phyloP scores from a whole-genome alignment of 2,888 invertebrate species.

The Ommatoiulus sabulosus region DNA sequence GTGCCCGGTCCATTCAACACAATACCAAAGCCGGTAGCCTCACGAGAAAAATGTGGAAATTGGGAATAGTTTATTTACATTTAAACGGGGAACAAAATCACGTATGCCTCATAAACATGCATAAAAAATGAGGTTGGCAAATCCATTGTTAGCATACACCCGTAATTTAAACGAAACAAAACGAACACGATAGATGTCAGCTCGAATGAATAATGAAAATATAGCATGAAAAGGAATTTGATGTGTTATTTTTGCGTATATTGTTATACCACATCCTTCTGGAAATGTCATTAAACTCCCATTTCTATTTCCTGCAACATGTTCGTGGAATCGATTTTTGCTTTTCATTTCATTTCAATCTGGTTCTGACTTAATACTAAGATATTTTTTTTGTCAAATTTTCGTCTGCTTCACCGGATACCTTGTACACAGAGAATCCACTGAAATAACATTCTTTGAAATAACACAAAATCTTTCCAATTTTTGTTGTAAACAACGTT shows the following conservation, averaged over 20 bases:
- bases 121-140: neutral
- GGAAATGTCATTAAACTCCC: constrained; percentile 29
- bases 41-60: neutral
- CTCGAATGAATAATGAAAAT: neutral
- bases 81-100: neutral
- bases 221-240: neutral
- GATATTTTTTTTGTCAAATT: no score
- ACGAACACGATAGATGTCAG: neutral
- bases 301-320: constrained; percentile 22
- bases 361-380: no score
- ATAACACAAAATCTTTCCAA: no score
- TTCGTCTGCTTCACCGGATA: no score
- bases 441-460: no score
- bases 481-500: no score
- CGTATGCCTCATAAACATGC: neutral
- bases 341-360: neutral
- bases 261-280: constrained; percentile 4
- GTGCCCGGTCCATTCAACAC: neutral
- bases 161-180: constrained; percentile 5
- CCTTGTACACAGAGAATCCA: no score
- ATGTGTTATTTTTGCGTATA: neutral
- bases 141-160: neutral
- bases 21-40: neutral
- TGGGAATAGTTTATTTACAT: neutral
- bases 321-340: neutral